Base-by-base conservation (phyloP, 2,888 invertebrate species). In the Bruchidius siliquastri region DNA sequence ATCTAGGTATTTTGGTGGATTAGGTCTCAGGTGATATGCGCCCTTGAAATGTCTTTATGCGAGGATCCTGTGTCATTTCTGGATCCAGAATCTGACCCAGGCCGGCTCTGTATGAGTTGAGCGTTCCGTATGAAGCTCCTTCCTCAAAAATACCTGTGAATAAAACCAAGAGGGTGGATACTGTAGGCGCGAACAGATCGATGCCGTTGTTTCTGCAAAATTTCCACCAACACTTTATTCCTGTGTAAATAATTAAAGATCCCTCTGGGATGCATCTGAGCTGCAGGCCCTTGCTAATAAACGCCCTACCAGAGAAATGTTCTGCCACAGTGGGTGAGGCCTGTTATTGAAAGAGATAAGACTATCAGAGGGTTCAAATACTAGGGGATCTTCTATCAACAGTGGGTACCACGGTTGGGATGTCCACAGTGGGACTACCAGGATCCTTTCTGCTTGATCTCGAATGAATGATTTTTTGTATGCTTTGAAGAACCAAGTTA, bases 341-440 rank as follows among this genome's bases (percentile, higher is more conserved):
- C 18, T 20, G 4, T 4, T 21, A 20, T 30, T 71, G 32, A 71
- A 71, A 32, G 71, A 71, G 13, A 71, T 6, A 22, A 71, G 21
- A 22, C 32, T 32, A 10, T 71, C 18, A 49, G 20, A 13, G 22
- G 72, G 74, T 22, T 26, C 49, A 68, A 73, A 70, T 18, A 69
- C 22, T 21, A 75, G 3, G 67, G 68, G 72, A n/a, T 70, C 22
- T 18, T 20, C 32, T 21, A 21, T 26, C n/a, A n/a, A 22, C 2
- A 74, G n/a, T 67, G 75, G 75, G 68, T 73, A 74, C 77, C 75
- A 74, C 2, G 71, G 73, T 71, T 75, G 77, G 10, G 73, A 30
- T 10, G 76, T 74, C 72, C 75, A 77, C 10, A 30, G 22, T 18
- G 77, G 76, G 0, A 75, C 76, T 18, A 77, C 73, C 8, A 76